phyloP scores from a whole-genome alignment of 2,113 vertebrate species.

The Psilopsiagon aurifrons region DNA sequence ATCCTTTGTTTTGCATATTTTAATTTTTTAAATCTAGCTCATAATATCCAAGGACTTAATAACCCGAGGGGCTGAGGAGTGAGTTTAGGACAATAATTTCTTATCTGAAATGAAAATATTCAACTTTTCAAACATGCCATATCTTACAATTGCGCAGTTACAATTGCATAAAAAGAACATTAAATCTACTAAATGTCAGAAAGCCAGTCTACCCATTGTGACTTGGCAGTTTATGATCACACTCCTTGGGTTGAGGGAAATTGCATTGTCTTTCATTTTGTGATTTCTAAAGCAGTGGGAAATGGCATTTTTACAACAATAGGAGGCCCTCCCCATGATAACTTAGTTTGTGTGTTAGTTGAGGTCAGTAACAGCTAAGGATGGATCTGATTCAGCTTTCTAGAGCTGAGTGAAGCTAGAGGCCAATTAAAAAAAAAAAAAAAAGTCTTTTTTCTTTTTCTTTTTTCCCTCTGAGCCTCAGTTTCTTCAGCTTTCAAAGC shows the following conservation, averaged over 20 bases:
- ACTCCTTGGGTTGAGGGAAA: not conserved
- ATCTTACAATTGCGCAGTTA: not conserved
- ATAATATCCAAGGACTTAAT: not conserved
- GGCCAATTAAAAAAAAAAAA: not conserved
- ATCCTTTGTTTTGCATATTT: not conserved
- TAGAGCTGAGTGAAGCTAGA: not conserved
- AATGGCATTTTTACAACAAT: slow-evolving; percentile 24
- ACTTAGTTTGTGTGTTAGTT: not conserved
- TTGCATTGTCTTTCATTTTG: slow-evolving; percentile 28
- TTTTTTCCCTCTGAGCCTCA: not conserved
- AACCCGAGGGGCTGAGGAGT: not conserved
- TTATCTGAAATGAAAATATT: not conserved
- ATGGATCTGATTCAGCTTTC: not conserved
- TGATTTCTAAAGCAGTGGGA: slow-evolving; percentile 5
- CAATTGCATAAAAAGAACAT: not conserved
- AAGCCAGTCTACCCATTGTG: not conserved
- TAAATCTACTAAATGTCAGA: not conserved
- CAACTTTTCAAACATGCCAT: not conserved
- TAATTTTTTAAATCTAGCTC: not conserved
- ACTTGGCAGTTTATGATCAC: not conserved
- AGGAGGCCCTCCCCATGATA: not conserved
- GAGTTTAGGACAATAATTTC: not conserved
- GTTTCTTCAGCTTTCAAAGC: not conserved
- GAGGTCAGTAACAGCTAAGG: not conserved
- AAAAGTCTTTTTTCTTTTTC: not conserved